These are phyloP conservation scores for Teleiodes luculella DNA, from an alignment of 2,888 invertebrate genomes.

Conservation along the genomic window DNA sequence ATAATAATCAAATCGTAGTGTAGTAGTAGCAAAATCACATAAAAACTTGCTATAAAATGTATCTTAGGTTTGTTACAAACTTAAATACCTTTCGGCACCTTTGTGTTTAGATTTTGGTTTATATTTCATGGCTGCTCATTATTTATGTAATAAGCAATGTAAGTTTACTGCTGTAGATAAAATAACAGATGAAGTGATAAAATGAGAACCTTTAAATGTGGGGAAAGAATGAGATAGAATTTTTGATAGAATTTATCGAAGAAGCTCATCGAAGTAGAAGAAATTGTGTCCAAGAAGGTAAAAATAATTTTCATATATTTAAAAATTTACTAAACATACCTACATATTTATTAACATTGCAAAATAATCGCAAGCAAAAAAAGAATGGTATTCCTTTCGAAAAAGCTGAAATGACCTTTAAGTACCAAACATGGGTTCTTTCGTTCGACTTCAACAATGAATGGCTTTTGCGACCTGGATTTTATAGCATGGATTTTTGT, in stretches of 20 bases:
- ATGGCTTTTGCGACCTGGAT: neutral
- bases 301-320: no score
- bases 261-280: no score
- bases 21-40: neutral
- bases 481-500: neutral
- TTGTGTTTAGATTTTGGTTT: neutral
- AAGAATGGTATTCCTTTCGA: neutral
- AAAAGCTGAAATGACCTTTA: neutral
- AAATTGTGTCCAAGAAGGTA: no score
- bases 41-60: neutral
- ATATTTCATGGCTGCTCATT: neutral
- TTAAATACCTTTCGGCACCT: neutral
- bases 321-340: no score
- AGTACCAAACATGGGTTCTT: neutral
- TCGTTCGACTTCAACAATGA: neutral
- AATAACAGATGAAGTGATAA: neutral
- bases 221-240: no score
- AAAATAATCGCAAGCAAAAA: neutral
- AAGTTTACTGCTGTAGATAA: neutral
- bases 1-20: neutral
- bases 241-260: no score
- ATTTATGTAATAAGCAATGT: neutral
- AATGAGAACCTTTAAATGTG: no score
- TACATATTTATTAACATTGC: no score
- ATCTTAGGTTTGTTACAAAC: neutral